phyloP scores from a whole-genome alignment of 1,140 invertebrate species.

The Brachionus rotundiformis region DNA sequence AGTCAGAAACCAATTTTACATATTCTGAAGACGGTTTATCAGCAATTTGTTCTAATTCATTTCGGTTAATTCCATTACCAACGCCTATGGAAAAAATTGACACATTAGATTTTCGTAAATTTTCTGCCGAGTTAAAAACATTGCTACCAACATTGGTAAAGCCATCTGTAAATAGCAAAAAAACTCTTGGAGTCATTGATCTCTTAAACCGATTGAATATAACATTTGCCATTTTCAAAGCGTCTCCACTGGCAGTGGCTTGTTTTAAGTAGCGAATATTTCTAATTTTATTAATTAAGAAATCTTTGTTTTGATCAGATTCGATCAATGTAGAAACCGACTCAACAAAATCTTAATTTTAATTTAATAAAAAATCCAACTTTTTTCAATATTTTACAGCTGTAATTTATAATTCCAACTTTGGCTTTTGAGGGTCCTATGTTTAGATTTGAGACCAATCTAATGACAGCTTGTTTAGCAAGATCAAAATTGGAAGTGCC shows the following conservation, averaged over 20 bases:
- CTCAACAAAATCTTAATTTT: no score
- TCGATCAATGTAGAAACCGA: neutral
- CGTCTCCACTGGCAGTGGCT: neutral
- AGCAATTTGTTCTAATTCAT: neutral
- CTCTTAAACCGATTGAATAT: neutral
- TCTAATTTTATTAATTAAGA: neutral
- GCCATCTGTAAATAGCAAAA: neutral
- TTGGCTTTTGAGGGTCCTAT: neutral
- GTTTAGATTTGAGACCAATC: neutral
- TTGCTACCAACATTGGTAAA: neutral
- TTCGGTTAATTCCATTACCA: neutral
- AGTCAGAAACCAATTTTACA: neutral
- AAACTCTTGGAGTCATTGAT: neutral
- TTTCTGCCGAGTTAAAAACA: neutral
- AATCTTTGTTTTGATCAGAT: neutral
- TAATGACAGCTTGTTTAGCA: neutral
- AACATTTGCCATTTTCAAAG: neutral
- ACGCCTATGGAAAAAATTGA: neutral
- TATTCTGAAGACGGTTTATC: neutral
- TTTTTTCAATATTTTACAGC: no score
- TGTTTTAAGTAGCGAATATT: neutral
- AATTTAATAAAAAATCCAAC: no score
- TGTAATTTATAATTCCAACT: neutral
- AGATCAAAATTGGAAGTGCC: neutral
- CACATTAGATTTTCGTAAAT: neutral